These are phyloP conservation scores for Apotomis capreana DNA, from an alignment of 2,888 invertebrate genomes.

Conservation along the genomic window DNA sequence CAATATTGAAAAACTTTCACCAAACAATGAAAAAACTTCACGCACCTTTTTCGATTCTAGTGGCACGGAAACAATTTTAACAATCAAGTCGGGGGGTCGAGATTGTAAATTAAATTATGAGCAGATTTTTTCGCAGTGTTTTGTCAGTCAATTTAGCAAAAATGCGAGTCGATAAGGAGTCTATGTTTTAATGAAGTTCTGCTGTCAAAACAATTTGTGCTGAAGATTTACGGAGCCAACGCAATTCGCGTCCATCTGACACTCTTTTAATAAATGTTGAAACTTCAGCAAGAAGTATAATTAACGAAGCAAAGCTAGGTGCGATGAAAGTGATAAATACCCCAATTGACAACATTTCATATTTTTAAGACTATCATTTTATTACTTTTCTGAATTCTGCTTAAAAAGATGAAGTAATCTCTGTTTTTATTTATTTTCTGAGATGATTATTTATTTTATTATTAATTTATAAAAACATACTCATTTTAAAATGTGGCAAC, in stretches of 20 bases:
- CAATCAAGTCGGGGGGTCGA: slow-evolving; percentile 11
- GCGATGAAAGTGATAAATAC: slow-evolving; percentile 21
- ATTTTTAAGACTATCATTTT: too few relatives aligned
- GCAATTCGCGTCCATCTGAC: slow-evolving; percentile 26
- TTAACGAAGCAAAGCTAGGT: slow-evolving; percentile 26
- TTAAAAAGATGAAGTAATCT: too few relatives aligned
- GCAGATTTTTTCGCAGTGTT: slow-evolving; percentile 25
- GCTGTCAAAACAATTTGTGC: slow-evolving; percentile 39
- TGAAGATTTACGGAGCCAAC: slow-evolving; percentile 14
- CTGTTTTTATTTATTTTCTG: too few relatives aligned
- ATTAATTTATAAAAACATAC: too few relatives aligned
- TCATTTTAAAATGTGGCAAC: too few relatives aligned
- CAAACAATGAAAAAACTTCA: slow-evolving; percentile 36
- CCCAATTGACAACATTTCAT: too few relatives aligned
- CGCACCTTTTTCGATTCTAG: slow-evolving; percentile 34
- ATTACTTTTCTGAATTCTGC: too few relatives aligned
- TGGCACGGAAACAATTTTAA: slow-evolving; percentile 32
- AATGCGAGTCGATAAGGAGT: slow-evolving; percentile 3
- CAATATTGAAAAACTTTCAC: slow-evolving; percentile 36
- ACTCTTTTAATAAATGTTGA: slow-evolving; percentile 28
- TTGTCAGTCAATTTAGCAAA: slow-evolving; percentile 28
- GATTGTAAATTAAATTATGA: slow-evolving; percentile 22
- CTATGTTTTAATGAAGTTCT: slow-evolving; percentile 39
- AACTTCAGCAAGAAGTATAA: slow-evolving; percentile 34
- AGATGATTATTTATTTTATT: too few relatives aligned